Conservation (phyloP, 1,140 invertebrate species). For the Drosophila grimshawi region DNA sequence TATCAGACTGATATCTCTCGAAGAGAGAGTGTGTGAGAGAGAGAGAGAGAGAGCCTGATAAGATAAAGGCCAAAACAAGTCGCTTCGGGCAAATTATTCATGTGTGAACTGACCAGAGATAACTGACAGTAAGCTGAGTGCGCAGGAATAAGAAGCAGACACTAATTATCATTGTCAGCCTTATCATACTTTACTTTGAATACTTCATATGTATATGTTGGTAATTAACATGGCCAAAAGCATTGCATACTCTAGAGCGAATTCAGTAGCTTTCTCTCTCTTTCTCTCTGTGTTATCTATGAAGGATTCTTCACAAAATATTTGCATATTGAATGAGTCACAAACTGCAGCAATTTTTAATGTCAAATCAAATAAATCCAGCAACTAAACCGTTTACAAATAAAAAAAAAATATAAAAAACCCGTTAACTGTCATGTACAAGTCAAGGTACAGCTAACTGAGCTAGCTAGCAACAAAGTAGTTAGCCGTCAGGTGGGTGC, state of each 20-base stretch:
- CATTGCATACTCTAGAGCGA: slow-evolving; percentile 44
- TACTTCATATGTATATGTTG: slow-evolving; percentile 1
- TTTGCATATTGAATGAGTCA: slow-evolving; percentile 54
- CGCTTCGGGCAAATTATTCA: slow-evolving; percentile 26
- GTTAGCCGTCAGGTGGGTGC: not conserved
- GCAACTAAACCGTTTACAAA: slow-evolving; percentile 36
- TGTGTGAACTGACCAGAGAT: slow-evolving; percentile 32
- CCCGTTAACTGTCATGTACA: not conserved
- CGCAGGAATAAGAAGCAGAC: slow-evolving; percentile 7
- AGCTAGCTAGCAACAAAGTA: slow-evolving; percentile 2
- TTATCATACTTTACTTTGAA: not conserved
- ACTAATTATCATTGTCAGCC: not conserved
- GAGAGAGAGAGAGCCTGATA: slow-evolving; percentile 28
- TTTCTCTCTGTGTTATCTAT: slow-evolving; percentile 15
- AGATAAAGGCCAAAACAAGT: slow-evolving; percentile 45
- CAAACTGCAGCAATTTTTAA: slow-evolving; percentile 41
- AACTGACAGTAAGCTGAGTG: slow-evolving; percentile 9
- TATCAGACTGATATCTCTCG: slow-evolving; percentile 46
- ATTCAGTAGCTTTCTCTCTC: not conserved
- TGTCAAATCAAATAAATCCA: slow-evolving; percentile 7
- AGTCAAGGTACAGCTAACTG: not conserved
- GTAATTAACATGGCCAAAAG: slow-evolving; percentile 27
- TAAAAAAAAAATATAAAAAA: slow-evolving; percentile 18
- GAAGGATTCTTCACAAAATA: slow-evolving; percentile 35
- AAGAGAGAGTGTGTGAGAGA: not conserved